Percentiles rank a stretch among this genome's conserved stretches.
These are phyloP conservation scores for Sycophaga agraensis DNA, from an alignment of 1,140 invertebrate genomes.

Conservation along the genomic window DNA sequence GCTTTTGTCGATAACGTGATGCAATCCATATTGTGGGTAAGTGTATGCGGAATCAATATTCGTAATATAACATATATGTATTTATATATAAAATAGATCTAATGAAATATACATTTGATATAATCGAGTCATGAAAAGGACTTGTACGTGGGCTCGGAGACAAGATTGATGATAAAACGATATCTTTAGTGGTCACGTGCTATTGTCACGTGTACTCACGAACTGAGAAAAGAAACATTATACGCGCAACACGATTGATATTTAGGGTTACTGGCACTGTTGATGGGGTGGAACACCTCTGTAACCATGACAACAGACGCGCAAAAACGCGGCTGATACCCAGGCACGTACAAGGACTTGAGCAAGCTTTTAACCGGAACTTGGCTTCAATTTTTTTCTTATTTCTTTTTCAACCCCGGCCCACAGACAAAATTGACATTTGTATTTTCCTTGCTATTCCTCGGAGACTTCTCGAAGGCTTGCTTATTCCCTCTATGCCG, in stretches of 20 bases:
- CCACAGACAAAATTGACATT: too few relatives aligned
- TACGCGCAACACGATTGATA: conserved; percentile 34
- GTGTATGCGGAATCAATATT: too few relatives aligned
- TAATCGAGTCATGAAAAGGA: too few relatives aligned
- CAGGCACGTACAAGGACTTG: conserved; percentile 27
- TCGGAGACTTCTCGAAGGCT: too few relatives aligned
- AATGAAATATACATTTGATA: too few relatives aligned
- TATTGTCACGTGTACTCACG: conserved; percentile 13
- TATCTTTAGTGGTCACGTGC: background rate
- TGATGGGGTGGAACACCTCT: conserved; percentile 36
- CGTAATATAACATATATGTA: too few relatives aligned
- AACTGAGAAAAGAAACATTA: conserved; percentile 27
- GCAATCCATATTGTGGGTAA: too few relatives aligned
- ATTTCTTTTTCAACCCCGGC: background rate
- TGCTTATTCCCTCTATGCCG: too few relatives aligned
- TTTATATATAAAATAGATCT: too few relatives aligned
- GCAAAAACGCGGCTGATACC: conserved; percentile 45
- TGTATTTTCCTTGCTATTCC: too few relatives aligned
- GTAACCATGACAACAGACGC: conserved; percentile 46
- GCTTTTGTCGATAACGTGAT: too few relatives aligned
- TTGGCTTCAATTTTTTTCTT: background rate
- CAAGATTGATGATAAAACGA: conserved; percentile 3
- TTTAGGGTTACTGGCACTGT: conserved; percentile 37
- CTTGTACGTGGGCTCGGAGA: too few relatives aligned
- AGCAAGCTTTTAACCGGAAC: conserved; percentile 12